Evolutionary conservation across 2,797 vertebrate species (phyloP), one percentile per base, ranked within the genome.

Genomic region (Sebastes taczanowskii): DNA sequence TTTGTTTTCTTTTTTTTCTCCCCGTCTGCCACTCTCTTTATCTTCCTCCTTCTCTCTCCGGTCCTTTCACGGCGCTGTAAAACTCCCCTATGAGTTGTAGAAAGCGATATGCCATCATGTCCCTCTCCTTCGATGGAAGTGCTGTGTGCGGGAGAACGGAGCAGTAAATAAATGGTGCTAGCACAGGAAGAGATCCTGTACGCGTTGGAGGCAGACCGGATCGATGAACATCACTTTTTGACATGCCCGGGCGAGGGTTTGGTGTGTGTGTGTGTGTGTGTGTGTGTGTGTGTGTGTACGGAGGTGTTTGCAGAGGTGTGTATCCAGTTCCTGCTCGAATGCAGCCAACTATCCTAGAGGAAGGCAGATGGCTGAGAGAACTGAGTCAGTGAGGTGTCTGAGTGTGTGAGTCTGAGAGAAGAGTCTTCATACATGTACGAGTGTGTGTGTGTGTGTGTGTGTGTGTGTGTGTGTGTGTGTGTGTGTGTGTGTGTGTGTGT

Each of bases 221-320:
- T 89, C 66, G 49, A 92, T 89, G 78, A 88, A 76, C 83, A 86
- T 81, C 14, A 70, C 76, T 78, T 88, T 89, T 69, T 85, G 84
- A 86, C 76, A 55, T 27, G 74, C 59, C 70, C 3, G 29, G 16
- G 46, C 32, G 7, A 85, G 71, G 53, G 30, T 16, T 74, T 1
- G 25, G 30, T 82, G 71, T 80, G 74, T 87, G 63, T 86, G 61
- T 83, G 49, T 76, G 59, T 20, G 59, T 32, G 27, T 77, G 49
- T 76, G 49, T 23, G n/a, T 23, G 53, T 23, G 53, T 55, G 53
- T 29, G 49, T 76, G 58, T 20, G 58, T 30, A 29, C 64, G 61
- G 53, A 74, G 63, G 56, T 82, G 84, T 84, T 72, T 77, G 69
- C 35, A 77, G 62, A 61, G 52, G 68, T 78, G 69, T 76, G 68